Evolutionary conservation across 1,140 invertebrate species (phyloP).

Genomic region (Olivierus martensii): DNA sequence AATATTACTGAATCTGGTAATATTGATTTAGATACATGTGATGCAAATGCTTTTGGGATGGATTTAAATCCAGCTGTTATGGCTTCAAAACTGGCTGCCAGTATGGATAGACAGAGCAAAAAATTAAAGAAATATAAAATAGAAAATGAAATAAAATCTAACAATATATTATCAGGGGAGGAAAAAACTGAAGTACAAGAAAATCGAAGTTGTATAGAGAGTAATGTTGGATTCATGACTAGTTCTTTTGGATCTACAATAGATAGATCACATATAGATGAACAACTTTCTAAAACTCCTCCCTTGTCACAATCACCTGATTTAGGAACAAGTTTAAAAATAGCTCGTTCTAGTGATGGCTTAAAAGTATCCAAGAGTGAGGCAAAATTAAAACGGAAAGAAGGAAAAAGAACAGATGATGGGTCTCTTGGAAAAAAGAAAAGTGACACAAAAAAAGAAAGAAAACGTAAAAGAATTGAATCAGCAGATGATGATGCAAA

Average conservation of each 20-base stretch:
- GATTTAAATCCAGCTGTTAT: not conserved
- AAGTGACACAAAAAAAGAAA: slow-evolving; percentile 38
- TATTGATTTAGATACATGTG: not conserved
- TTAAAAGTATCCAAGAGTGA: slow-evolving; percentile 17
- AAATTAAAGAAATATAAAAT: not conserved
- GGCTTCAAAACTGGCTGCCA: not conserved
- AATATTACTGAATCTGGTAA: not conserved
- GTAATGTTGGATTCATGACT: not conserved
- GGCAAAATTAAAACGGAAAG: slow-evolving; percentile 12
- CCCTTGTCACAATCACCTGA: not conserved
- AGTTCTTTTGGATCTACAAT: not conserved
- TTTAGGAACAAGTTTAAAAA: slow-evolving; percentile 16
- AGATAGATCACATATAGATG: not conserved
- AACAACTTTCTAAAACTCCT: not conserved
- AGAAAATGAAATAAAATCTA: not conserved
- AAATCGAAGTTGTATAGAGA: not conserved
- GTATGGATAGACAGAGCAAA: not conserved
- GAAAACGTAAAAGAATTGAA: slow-evolving; percentile 48
- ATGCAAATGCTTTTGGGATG: not conserved
- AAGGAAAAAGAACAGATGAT: slow-evolving; percentile 16
- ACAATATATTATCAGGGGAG: not conserved
- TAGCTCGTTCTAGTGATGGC: slow-evolving; percentile 16
- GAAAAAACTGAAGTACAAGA: not conserved
- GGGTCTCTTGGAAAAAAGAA: slow-evolving; percentile 37
- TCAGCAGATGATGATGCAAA: slow-evolving; percentile 13